Percentiles rank a stretch among this genome's conserved stretches.
Evolutionary conservation across 2,113 vertebrate genomes (phyloP).

Genomic region (Amphiprion percula): DNA sequence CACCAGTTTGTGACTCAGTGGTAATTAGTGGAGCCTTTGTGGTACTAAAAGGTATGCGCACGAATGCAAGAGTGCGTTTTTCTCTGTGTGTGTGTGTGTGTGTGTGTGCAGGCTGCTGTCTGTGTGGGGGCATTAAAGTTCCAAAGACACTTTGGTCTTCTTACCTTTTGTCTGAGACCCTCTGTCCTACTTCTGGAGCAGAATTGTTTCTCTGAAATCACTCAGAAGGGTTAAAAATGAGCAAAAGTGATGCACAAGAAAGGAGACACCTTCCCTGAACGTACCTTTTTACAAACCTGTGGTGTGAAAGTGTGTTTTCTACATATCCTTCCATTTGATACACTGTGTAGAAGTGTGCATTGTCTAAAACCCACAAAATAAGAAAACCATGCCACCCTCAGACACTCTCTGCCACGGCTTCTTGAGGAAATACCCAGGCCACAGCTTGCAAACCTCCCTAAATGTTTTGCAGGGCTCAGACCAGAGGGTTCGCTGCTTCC

Average conservation of each 20-base stretch:
- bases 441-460: slow-evolving; percentile 8
- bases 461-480: slow-evolving; percentile 20
- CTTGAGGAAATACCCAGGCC: slow-evolving; percentile 63
- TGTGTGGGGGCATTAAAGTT: background rate
- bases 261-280: background rate
- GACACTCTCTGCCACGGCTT: slow-evolving; percentile 46
- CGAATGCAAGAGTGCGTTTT: background rate
- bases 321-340: slow-evolving; percentile 30
- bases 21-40: slow-evolving; percentile 31
- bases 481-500: slow-evolving; percentile 4
- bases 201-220: background rate
- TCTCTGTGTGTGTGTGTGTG: background rate
- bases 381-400: slow-evolving; percentile 29
- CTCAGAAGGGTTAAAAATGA: background rate
- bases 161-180: background rate
- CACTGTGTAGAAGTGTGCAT: background rate
- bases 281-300: background rate
- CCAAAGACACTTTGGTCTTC: too few relatives aligned
- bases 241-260: background rate
- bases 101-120: background rate
- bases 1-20: slow-evolving; percentile 49
- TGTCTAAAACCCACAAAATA: slow-evolving; percentile 38
- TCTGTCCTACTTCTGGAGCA: background rate
- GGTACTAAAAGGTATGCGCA: background rate
- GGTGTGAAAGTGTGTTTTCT: background rate